Percentiles rank a stretch among this genome's conserved stretches.
Evolutionary conservation across 2,888 invertebrate species (phyloP).

Genomic region (Dichetophora obliterata): DNA sequence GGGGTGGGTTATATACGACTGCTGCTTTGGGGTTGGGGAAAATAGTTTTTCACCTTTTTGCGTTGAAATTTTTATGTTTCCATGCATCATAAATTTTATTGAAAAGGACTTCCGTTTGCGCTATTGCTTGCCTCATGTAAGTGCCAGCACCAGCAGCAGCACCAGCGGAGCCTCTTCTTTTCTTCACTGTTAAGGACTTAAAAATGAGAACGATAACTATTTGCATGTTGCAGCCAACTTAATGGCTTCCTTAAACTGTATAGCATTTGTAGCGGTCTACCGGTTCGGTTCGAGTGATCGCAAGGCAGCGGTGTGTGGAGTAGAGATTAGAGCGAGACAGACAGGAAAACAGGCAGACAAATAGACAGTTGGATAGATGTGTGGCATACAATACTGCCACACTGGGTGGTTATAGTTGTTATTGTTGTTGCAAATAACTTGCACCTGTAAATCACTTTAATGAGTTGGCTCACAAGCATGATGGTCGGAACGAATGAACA

Average conservation of each 20-base stretch:
- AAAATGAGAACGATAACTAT: constrained; percentile 1
- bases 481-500: no score
- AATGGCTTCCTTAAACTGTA: constrained; percentile 33
- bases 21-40: neutral
- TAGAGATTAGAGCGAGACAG: neutral
- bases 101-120: constrained; percentile 62
- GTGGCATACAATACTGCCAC: neutral
- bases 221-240: constrained; percentile 26
- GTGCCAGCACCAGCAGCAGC: neutral
- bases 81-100: constrained; percentile 67
- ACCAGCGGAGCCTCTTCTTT: neutral
- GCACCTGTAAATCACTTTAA: constrained; percentile 34
- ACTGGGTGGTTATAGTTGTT: neutral
- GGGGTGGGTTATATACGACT: no score
- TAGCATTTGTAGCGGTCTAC: neutral
- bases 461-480: constrained; percentile 1
- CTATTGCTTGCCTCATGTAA: constrained; percentile 24
- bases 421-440: constrained; percentile 13
- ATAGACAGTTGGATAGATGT: neutral
- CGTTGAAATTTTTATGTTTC: constrained; percentile 58
- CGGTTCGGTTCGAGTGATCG: neutral
- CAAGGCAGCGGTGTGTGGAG: neutral
- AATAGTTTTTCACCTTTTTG: constrained; percentile 9
- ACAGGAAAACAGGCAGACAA: constrained; percentile 17
- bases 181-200: neutral